Percentiles rank a stretch among this genome's conserved stretches.
These are phyloP conservation scores for Brachyistius frenatus DNA, from an alignment of 2,113 vertebrate genomes.

Conservation along the genomic window DNA sequence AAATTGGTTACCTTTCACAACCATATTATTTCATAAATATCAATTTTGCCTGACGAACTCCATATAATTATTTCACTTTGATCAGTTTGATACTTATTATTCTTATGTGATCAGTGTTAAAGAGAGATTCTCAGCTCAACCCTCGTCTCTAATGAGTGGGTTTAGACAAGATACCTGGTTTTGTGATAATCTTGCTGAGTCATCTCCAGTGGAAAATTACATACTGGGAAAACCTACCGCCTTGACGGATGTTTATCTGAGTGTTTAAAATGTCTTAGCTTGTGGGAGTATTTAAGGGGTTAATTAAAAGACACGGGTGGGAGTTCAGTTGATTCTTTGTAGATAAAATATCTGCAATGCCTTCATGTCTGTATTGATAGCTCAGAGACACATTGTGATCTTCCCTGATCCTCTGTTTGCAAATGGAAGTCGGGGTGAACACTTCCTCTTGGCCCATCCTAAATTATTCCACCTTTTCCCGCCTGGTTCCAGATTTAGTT, in stretches of 20 bases:
- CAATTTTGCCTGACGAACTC: no score
- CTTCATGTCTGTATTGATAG: neutral
- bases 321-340: slow-evolving; percentile 43
- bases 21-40: neutral
- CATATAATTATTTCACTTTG: neutral
- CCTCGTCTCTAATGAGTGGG: neutral
- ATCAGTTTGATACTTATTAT: no score
- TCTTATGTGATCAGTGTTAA: no score
- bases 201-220: slow-evolving; percentile 15
- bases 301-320: slow-evolving; percentile 33
- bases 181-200: slow-evolving; percentile 25
- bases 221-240: neutral
- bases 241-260: slow-evolving; percentile 7
- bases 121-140: neutral
- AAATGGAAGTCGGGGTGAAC: neutral
- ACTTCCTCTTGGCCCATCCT: neutral
- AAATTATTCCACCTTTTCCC: neutral
- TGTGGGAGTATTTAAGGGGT: slow-evolving; percentile 28
- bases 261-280: slow-evolving; percentile 11
- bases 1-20: neutral
- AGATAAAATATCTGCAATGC: neutral
- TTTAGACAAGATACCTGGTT: slow-evolving; percentile 13
- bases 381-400: neutral
- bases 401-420: neutral
- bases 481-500: no score